Evolutionary conservation across 92 coral and sea anemone species (phyloP).

Genomic region (Heteractis magnifica): DNA sequence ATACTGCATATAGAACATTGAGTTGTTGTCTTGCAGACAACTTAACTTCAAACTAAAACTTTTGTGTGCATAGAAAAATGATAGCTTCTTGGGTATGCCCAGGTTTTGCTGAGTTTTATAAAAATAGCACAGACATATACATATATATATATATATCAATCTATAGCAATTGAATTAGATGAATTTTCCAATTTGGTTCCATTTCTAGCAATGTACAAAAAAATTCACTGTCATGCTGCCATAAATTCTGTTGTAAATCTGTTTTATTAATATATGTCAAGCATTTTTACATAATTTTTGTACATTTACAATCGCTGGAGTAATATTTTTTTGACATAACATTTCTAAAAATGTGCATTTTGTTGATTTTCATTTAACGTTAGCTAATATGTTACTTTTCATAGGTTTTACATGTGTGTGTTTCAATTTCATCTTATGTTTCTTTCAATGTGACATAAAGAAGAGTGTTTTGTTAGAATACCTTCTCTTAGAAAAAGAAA

Average conservation of each 20-base stretch:
- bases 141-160: not conserved
- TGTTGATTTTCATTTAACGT: not conserved
- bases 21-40: not conserved
- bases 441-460: not conserved
- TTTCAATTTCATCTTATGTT: not conserved
- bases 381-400: not conserved
- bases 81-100: not conserved
- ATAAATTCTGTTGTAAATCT: not conserved
- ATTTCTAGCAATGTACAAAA: not conserved
- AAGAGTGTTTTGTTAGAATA: not conserved
- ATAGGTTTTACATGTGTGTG: not conserved
- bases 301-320: not conserved
- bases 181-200: slow-evolving; percentile 1
- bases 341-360: slow-evolving; percentile 6
- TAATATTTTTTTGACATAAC: slow-evolving; percentile 9
- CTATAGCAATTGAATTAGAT: not conserved
- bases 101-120: not conserved
- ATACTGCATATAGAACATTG: not conserved
- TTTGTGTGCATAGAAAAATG: not conserved
- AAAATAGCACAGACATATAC: not conserved
- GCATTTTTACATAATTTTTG: not conserved
- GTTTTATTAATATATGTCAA: not conserved
- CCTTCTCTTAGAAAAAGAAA: not conserved
- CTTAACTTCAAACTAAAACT: not conserved
- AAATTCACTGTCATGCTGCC: not conserved